These are phyloP conservation scores for Pachypeltis micranthus DNA, from an alignment of 1,140 invertebrate genomes.

Conservation along the genomic window DNA sequence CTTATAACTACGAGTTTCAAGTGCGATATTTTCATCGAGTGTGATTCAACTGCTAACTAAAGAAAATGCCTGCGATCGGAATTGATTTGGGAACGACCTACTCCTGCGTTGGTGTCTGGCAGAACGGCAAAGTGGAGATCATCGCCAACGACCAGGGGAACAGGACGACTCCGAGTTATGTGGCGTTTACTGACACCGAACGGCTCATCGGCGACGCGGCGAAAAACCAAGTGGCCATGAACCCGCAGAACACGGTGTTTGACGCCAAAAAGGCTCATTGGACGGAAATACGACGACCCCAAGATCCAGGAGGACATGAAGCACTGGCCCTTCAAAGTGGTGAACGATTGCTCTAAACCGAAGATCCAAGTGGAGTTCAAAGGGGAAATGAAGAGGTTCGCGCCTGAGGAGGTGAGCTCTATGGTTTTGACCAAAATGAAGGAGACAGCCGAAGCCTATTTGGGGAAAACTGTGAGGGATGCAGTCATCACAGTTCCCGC, in stretches of 20 bases:
- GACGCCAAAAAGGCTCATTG: conserved; percentile 47
- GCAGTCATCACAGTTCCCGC: conserved; percentile 61
- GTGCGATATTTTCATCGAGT: background rate
- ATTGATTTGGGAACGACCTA: conserved; percentile 44
- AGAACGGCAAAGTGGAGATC: conserved; percentile 80
- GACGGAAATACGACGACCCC: conserved; percentile 50
- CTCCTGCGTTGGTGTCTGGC: conserved; percentile 68
- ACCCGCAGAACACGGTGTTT: conserved; percentile 60
- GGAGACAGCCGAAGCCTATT: conserved; percentile 42
- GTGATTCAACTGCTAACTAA: background rate
- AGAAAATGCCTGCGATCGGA: conserved; percentile 34
- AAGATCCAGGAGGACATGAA: conserved; percentile 33
- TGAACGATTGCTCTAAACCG: conserved; percentile 46
- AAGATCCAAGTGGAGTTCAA: conserved; percentile 56
- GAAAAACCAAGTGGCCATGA: conserved; percentile 62
- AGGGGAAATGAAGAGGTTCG: conserved; percentile 56
- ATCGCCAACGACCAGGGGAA: conserved; percentile 91
- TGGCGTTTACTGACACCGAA: conserved; percentile 70
- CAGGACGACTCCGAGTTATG: conserved; percentile 79
- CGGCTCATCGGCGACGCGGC: conserved; percentile 57
- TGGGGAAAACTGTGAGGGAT: conserved; percentile 37
- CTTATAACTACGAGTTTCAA: background rate
- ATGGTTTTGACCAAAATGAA: conserved; percentile 50
- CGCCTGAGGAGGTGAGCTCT: conserved; percentile 58
- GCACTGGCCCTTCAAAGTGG: conserved; percentile 44